Percentiles rank a stretch among this genome's conserved stretches.
Conservation (phyloP, 1,140 invertebrate genomes). For the Gryon sp. region DNA sequence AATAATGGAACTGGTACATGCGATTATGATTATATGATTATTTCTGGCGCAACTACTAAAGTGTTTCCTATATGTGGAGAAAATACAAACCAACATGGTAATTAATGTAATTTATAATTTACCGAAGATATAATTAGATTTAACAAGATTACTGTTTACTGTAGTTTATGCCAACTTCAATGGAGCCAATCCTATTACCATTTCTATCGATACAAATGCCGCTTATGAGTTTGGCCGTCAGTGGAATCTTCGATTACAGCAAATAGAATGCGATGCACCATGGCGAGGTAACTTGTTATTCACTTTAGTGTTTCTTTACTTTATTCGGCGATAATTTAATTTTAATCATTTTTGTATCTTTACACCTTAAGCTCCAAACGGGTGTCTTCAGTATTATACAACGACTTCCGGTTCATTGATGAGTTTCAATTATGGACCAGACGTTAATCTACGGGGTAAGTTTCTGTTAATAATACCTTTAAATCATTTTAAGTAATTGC, state of each 20-base stretch:
- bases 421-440: constrained; percentile 88
- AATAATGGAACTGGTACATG: constrained; percentile 87
- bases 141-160: constrained; percentile 34
- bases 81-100: constrained; percentile 88
- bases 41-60: constrained; percentile 83
- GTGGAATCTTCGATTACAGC: constrained; percentile 88
- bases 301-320: too few relatives aligned
- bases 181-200: constrained; percentile 83
- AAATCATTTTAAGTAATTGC: too few relatives aligned
- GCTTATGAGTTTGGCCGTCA: constrained; percentile 82
- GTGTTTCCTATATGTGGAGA: constrained; percentile 88
- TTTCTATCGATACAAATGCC: constrained; percentile 83
- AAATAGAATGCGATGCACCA: constrained; percentile 86
- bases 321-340: too few relatives aligned
- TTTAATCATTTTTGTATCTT: too few relatives aligned
- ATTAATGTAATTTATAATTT: constrained; percentile 28
- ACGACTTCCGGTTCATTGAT: constrained; percentile 82
- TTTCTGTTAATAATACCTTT: too few relatives aligned
- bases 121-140: background rate
- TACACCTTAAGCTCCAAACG: constrained; percentile 84
- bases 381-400: constrained; percentile 89
- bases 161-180: constrained; percentile 88
- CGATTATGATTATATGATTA: constrained; percentile 84
- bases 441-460: constrained; percentile 78
- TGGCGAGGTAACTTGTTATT: constrained; percentile 81